A percentile compares a stretch with the other conserved stretches of the same genome.
Conservation (phyloP, 2,888 invertebrate genomes). For the Julus scandinavius region DNA sequence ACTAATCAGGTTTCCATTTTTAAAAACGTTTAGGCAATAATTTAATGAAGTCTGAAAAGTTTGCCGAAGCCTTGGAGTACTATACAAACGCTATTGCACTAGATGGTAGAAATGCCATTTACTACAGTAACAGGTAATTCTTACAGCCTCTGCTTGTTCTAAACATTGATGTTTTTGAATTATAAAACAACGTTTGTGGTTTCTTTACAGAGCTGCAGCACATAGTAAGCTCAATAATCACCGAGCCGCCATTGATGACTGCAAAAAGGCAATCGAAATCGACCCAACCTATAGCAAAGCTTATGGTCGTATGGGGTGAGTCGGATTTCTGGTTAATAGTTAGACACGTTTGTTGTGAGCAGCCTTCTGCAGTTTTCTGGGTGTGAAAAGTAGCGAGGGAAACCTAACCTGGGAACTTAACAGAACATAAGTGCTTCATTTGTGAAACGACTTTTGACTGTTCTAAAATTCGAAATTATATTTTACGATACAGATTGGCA, state of each 20-base stretch:
- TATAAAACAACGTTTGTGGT: not conserved
- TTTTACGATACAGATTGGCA: conserved; percentile 72
- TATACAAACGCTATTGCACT: conserved; percentile 84
- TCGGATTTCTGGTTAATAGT: conserved; percentile 2
- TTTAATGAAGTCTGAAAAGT: conserved; percentile 85
- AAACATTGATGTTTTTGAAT: not conserved
- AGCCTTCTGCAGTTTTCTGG: too few relatives aligned
- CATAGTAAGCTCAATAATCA: conserved; percentile 89
- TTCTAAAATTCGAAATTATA: conserved; percentile 19
- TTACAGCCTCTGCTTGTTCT: not conserved
- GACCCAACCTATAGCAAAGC: conserved; percentile 95
- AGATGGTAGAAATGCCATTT: conserved; percentile 90
- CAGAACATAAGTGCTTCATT: too few relatives aligned
- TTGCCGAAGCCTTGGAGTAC: conserved; percentile 64
- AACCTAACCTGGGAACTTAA: too few relatives aligned
- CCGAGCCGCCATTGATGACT: conserved; percentile 87
- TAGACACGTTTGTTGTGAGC: too few relatives aligned
- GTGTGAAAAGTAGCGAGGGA: too few relatives aligned
- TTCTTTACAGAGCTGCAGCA: conserved; percentile 81
- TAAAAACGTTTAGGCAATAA: conserved; percentile 66
- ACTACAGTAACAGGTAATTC: conserved; percentile 84
- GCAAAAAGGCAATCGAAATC: conserved; percentile 85
- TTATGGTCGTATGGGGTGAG: conserved; percentile 86
- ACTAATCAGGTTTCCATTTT: not conserved
- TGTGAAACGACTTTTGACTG: not conserved